Conservation (phyloP, 2,797 vertebrate genomes). For the Pseudopleuronectes americanus region DNA sequence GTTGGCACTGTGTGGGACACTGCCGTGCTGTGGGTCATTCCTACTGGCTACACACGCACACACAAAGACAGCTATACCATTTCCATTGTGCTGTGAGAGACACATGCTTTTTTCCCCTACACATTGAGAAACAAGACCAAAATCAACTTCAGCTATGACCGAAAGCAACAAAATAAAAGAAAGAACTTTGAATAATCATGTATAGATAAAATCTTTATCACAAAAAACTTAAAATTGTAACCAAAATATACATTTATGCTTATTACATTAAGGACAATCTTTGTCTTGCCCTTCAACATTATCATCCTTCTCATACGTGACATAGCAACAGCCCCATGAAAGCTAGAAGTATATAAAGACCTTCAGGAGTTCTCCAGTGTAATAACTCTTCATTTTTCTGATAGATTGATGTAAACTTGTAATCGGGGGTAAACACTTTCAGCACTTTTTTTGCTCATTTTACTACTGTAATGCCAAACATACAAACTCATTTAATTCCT, state of each 20-base stretch:
- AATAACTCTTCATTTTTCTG: slow-evolving; percentile 46
- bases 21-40: slow-evolving; percentile 49
- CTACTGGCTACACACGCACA: slow-evolving; percentile 56
- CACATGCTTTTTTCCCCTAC: slow-evolving; percentile 67
- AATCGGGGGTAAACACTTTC: slow-evolving; percentile 64
- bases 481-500: slow-evolving; percentile 29
- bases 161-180: slow-evolving; percentile 46
- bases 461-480: slow-evolving; percentile 59
- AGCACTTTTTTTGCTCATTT: slow-evolving; percentile 48
- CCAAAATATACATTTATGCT: slow-evolving; percentile 70
- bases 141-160: slow-evolving; percentile 30
- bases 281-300: slow-evolving; percentile 32
- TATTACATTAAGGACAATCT: slow-evolving; percentile 52
- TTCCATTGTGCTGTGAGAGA: slow-evolving; percentile 70
- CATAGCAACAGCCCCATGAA: slow-evolving; percentile 38
- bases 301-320: slow-evolving; percentile 3
- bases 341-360: slow-evolving; percentile 16
- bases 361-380: slow-evolving; percentile 68
- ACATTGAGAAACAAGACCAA: slow-evolving; percentile 43
- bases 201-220: slow-evolving; percentile 56
- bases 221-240: slow-evolving; percentile 51
- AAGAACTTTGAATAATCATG: slow-evolving; percentile 35
- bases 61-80: slow-evolving; percentile 63
- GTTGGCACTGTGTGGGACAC: slow-evolving; percentile 56
- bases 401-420: slow-evolving; percentile 74